Base-by-base conservation (phyloP, 2,113 vertebrate species). In the Psammodynastes pulverulentus region DNA sequence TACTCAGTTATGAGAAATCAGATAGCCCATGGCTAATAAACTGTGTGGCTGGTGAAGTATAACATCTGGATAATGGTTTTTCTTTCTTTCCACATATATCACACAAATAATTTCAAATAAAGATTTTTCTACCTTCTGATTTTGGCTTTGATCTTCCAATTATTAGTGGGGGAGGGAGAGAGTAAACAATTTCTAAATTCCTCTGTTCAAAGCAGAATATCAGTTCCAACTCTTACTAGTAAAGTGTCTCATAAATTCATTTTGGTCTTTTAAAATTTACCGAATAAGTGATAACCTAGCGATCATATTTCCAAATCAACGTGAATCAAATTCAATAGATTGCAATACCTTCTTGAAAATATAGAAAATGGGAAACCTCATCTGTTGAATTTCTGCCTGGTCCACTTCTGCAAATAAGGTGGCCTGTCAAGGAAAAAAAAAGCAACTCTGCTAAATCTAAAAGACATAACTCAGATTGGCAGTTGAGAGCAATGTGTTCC, bases 401-500 rank as follows among this genome's bases (percentile, higher is more conserved):
- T 53, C 39, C 52, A 24, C 49, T 79, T 19, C 24, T 89, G 26
- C 62, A 46, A 62, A 46, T 79, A 6, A 88, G 45, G 4, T 43
- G 13, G 86, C n/a, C 48, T 51, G 34, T 17, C 39, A 19, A 2
- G 8, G 9, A n/a, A 49, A 21, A 49, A 21, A 46, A 23, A 53
- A 1, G 54, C 24, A 79, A 88, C 24, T 54, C 34, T 79, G 88
- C 84, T 94, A 94, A 94, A 91, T 45, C 17, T 86, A 93, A 87
- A 49, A 97, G 87, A 94, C 93, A 92, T 94, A 89, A 52, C 91
- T 96, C 94, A 97, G 95, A 97, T 49, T 96, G 92, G 96, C 95
- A 97, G 91, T 48, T 9, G 53, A 90, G 90, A 79, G 89, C 43
- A 97, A 52, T 93, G 95, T 92, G 96, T 92, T 96, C 91, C 62